A percentile compares a stretch with the other conserved stretches of the same genome.
These are phyloP conservation scores for Dicyrtoma fusca DNA, from an alignment of 2,888 invertebrate genomes.

Conservation along the genomic window DNA sequence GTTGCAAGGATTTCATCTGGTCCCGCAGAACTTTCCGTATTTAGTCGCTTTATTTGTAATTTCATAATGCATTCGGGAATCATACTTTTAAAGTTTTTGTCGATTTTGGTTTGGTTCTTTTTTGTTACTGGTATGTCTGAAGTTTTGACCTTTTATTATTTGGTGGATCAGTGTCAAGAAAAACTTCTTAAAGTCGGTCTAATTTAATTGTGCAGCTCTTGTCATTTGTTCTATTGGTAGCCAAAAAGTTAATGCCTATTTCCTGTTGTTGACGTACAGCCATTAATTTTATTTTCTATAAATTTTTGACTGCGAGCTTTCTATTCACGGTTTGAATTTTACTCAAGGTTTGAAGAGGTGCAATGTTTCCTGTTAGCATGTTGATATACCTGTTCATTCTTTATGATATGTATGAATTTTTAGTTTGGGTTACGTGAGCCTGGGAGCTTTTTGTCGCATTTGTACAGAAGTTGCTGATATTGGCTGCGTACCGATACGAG, in stretches of 20 bases:
- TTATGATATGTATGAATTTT: no score
- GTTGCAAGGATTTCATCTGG: not conserved
- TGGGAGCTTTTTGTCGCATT: no score
- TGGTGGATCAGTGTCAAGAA: not conserved
- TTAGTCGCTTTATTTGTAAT: not conserved
- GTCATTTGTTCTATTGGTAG: not conserved
- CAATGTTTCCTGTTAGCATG: no score
- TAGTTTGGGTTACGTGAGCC: no score
- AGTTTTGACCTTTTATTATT: not conserved
- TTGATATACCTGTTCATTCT: no score
- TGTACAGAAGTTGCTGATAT: no score
- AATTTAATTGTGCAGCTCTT: not conserved
- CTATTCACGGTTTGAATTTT: no score
- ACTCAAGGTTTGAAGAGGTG: no score
- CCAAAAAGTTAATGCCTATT: not conserved
- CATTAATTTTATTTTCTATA: not conserved
- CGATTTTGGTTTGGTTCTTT: not conserved
- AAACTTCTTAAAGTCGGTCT: not conserved
- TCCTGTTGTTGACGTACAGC: slow-evolving; percentile 1
- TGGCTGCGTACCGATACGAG: no score
- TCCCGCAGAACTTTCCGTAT: not conserved
- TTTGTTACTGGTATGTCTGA: not conserved
- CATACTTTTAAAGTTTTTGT: not conserved
- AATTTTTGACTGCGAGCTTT: not conserved
- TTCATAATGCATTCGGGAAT: not conserved